Evolutionary conservation across 2,113 vertebrate species (phyloP).

Genomic region (Peromyscus californicus): DNA sequence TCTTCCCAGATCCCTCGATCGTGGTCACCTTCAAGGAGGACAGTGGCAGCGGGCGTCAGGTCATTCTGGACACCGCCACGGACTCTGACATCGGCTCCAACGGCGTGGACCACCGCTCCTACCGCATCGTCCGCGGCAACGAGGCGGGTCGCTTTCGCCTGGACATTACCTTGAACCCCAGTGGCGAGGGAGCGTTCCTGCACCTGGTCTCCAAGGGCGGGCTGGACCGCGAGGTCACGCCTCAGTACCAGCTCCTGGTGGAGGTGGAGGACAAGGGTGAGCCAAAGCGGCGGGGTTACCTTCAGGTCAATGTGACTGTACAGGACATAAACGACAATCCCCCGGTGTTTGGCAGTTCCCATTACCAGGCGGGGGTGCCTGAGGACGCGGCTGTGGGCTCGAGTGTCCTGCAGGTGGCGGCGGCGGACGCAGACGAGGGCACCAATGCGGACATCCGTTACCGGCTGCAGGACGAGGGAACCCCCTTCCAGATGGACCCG

Average conservation of each 20-base stretch:
- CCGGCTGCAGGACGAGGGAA: conserved; percentile 89
- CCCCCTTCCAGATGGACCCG: conserved; percentile 95
- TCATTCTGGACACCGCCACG: conserved; percentile 97
- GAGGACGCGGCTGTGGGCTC: conserved; percentile 95
- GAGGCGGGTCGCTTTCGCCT: conserved; percentile 95
- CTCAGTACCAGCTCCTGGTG: conserved; percentile 95
- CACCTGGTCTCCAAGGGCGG: conserved; percentile 96
- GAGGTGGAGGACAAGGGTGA: conserved; percentile 98
- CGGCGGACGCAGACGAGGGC: conserved; percentile 95
- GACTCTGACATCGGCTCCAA: conserved; percentile 97
- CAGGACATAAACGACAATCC: conserved; percentile 99
- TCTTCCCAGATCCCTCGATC: conserved; percentile 96
- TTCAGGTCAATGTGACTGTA: conserved; percentile 97
- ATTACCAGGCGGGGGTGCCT: conserved; percentile 94
- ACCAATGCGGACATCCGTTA: conserved; percentile 96
- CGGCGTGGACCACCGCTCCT: conserved; percentile 96
- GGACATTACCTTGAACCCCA: conserved; percentile 97
- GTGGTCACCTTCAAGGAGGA: conserved; percentile 98
- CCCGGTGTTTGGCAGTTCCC: conserved; percentile 92
- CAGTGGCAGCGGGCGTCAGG: conserved; percentile 96
- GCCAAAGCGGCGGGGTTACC: conserved; percentile 94
- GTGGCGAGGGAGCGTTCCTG: conserved; percentile 98
- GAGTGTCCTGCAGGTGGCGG: conserved; percentile 94
- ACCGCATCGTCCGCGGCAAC: conserved; percentile 95
- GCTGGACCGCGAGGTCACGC: conserved; percentile 94